phyloP scores from a whole-genome alignment of 2,888 invertebrate species.

The Andrena bicolor region DNA sequence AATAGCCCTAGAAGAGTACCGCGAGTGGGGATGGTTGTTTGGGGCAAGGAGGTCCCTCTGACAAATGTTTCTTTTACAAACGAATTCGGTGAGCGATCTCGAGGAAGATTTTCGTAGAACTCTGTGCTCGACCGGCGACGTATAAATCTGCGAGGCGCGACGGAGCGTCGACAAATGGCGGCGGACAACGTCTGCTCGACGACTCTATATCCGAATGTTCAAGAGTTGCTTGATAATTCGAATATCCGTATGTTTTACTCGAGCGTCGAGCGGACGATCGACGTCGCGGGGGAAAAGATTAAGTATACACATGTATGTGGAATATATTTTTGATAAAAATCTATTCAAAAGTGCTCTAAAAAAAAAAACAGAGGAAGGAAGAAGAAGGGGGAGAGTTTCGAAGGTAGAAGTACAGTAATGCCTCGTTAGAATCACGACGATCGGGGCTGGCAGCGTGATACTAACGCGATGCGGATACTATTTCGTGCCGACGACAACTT shows the following conservation, averaged over 20 bases:
- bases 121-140: slow-evolving; percentile 45
- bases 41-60: not conserved
- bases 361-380: slow-evolving; percentile 55
- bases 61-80: not conserved
- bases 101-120: not conserved
- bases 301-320: slow-evolving; percentile 48
- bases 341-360: slow-evolving; percentile 73
- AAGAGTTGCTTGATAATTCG: slow-evolving; percentile 84
- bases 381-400: slow-evolving; percentile 6
- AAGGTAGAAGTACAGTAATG: slow-evolving; percentile 9
- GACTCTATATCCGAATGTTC: slow-evolving; percentile 83
- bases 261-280: slow-evolving; percentile 77
- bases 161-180: slow-evolving; percentile 43
- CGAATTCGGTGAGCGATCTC: not conserved
- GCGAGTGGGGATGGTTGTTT: not conserved
- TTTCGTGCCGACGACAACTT: too few relatives aligned
- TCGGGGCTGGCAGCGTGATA: too few relatives aligned
- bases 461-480: too few relatives aligned
- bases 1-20: slow-evolving; percentile 32
- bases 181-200: slow-evolving; percentile 70
- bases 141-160: not conserved
- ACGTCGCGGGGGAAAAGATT: slow-evolving; percentile 36
- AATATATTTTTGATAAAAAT: slow-evolving; percentile 83
- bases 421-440: too few relatives aligned
- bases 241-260: slow-evolving; percentile 83